Percentiles rank a stretch among this genome's conserved stretches.
Evolutionary conservation across 2,113 vertebrate genomes (phyloP).

Genomic region (Syrmaticus mikado): DNA sequence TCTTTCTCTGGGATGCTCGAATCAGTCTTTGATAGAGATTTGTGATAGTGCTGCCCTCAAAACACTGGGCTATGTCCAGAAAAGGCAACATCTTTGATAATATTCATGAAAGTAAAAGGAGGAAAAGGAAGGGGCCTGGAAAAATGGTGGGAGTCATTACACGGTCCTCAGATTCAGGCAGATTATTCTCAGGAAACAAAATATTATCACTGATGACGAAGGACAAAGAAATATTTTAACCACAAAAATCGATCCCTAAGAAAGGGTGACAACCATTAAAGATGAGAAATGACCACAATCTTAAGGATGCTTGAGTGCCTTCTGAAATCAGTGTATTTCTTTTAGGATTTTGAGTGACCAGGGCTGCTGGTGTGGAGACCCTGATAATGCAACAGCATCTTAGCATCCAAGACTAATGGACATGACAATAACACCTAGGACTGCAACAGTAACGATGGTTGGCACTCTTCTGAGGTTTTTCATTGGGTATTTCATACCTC

Average conservation of each 20-base stretch:
- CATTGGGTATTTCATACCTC: neutral
- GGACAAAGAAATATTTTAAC: neutral
- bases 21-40: neutral
- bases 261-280: neutral
- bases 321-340: neutral
- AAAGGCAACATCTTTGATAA: neutral
- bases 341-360: neutral
- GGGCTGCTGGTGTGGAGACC: neutral
- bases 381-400: neutral
- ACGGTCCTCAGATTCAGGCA: rapidly evolving
- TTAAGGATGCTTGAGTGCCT: neutral
- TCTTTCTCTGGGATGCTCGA: neutral
- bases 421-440: neutral
- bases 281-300: neutral
- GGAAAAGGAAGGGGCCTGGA: neutral
- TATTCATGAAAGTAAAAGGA: neutral
- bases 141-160: neutral
- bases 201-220: neutral
- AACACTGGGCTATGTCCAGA: neutral
- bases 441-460: neutral
- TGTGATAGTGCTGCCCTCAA: neutral
- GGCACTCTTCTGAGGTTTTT: neutral
- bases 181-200: neutral
- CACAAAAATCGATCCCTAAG: neutral
- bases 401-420: neutral